Conservation (phyloP, 2,888 invertebrate genomes). For the Spilosoma lubricipeda region DNA sequence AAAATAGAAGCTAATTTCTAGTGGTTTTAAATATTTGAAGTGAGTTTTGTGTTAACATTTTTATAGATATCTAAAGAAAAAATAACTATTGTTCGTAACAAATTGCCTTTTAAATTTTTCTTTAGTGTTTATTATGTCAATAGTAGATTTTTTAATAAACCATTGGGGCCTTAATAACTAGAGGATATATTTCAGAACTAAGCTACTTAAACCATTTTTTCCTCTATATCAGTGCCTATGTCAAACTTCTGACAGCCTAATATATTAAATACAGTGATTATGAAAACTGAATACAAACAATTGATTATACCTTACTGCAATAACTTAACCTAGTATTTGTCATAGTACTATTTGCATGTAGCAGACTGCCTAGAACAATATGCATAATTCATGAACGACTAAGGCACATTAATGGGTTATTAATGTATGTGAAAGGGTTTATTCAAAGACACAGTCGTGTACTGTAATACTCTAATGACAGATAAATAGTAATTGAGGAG, state of each 20-base stretch:
- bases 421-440: not conserved
- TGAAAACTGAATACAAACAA: not conserved
- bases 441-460: not conserved
- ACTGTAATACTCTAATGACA: not conserved
- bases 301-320: not conserved
- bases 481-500: not conserved
- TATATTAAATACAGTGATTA: not conserved
- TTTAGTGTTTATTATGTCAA: too few relatives aligned
- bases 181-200: too few relatives aligned
- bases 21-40: too few relatives aligned
- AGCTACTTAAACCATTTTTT: not conserved
- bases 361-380: not conserved
- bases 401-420: not conserved
- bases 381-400: not conserved
- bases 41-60: too few relatives aligned
- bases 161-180: too few relatives aligned
- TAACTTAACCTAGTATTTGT: not conserved
- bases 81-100: too few relatives aligned
- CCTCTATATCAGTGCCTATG: too few relatives aligned
- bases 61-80: too few relatives aligned
- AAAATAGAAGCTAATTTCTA: too few relatives aligned
- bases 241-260: not conserved
- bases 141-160: too few relatives aligned
- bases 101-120: too few relatives aligned
- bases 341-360: not conserved